Evolutionary conservation across 2,113 vertebrate genomes (phyloP).

Genomic region (Micronycteris hirsuta): DNA sequence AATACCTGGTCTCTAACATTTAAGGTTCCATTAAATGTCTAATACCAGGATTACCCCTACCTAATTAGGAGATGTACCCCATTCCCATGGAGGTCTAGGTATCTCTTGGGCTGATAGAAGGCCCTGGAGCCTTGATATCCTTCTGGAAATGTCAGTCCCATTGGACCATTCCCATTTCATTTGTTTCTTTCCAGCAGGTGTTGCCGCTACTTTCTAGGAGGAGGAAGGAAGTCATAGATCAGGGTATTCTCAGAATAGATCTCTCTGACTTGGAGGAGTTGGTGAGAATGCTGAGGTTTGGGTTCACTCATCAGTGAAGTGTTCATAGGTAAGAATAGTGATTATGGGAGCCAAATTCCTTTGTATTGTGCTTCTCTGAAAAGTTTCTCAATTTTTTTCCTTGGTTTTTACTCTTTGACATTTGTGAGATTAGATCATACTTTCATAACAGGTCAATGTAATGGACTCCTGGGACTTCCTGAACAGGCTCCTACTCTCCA

Average conservation of each 20-base stretch:
- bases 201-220: neutral
- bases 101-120: neutral
- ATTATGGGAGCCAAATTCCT: neutral
- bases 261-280: neutral
- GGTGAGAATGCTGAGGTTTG: neutral
- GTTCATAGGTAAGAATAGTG: neutral
- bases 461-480: neutral
- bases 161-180: neutral
- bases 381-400: neutral
- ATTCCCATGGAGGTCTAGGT: neutral
- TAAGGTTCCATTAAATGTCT: neutral
- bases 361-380: neutral
- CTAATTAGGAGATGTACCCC: neutral
- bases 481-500: neutral
- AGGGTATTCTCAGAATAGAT: neutral
- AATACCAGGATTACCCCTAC: neutral
- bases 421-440: neutral
- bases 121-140: neutral
- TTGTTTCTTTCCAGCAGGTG: neutral
- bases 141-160: neutral
- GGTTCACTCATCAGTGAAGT: neutral
- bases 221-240: neutral
- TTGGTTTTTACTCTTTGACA: neutral
- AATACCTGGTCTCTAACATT: neutral
- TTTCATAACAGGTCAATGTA: neutral